Percentiles rank a stretch among this genome's conserved stretches.
Conservation (phyloP, 2,113 vertebrate genomes). For the Monopterus albus region DNA sequence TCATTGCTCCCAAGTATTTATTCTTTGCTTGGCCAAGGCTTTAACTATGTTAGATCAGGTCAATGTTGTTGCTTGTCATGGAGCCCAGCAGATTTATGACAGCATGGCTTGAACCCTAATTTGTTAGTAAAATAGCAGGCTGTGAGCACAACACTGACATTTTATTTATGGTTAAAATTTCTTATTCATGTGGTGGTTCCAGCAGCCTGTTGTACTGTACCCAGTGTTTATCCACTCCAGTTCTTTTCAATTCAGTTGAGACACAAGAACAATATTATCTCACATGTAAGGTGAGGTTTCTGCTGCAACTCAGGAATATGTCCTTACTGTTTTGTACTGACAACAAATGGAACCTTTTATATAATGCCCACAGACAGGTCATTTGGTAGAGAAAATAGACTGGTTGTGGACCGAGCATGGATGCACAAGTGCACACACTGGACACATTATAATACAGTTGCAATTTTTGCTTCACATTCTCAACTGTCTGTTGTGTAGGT, state of each 20-base stretch:
- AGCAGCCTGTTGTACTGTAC: no score
- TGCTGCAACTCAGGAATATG: neutral
- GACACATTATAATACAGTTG: conserved; percentile 1
- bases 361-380: conserved; percentile 10
- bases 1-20: no score
- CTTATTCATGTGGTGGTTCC: no score
- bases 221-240: neutral
- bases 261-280: neutral
- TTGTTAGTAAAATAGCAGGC: no score
- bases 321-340: conserved; percentile 2
- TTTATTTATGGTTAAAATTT: no score
- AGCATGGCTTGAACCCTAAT: no score
- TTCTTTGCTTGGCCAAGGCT: no score
- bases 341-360: neutral
- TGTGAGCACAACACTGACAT: no score
- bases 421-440: neutral
- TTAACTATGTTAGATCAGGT: no score
- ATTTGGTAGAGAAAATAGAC: conserved; percentile 18
- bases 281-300: neutral
- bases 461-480: conserved; percentile 7
- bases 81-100: no score
- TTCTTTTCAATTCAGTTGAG: neutral
- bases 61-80: no score
- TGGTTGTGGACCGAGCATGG: neutral
- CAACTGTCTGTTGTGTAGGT: neutral